phyloP scores from a whole-genome alignment of 2,797 vertebrate species.

The Falco peregrinus region DNA sequence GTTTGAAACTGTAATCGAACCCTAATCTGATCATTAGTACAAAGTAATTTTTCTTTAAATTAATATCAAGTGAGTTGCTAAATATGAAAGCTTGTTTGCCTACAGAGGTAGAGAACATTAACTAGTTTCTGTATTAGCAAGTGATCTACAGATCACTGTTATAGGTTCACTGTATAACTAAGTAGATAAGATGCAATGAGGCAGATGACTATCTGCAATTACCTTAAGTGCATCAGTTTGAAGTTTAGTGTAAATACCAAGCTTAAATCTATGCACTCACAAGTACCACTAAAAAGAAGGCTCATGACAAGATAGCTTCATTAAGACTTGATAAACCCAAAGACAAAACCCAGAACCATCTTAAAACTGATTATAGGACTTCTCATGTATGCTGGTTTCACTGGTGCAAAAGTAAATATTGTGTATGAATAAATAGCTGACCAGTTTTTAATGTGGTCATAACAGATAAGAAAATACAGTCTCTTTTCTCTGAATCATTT shows the following conservation, averaged over 20 bases:
- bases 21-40: slow-evolving; percentile 43
- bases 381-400: not conserved
- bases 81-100: slow-evolving; percentile 63
- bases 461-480: not conserved
- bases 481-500: not conserved
- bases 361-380: not conserved
- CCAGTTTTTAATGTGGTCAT: not conserved
- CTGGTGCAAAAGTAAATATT: not conserved
- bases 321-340: not conserved
- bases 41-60: slow-evolving; percentile 51
- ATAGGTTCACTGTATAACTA: slow-evolving; percentile 65
- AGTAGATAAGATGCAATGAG: slow-evolving; percentile 63
- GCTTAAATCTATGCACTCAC: slow-evolving; percentile 29
- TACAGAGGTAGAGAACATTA: slow-evolving; percentile 58
- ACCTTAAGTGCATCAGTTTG: slow-evolving; percentile 62
- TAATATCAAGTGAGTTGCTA: slow-evolving; percentile 36
- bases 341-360: not conserved
- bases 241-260: slow-evolving; percentile 67
- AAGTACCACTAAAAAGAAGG: not conserved
- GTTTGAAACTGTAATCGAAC: slow-evolving; percentile 34
- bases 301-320: not conserved
- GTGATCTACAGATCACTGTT: slow-evolving; percentile 30
- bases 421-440: not conserved
- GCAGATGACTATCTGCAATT: slow-evolving; percentile 70
- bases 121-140: slow-evolving; percentile 50